A percentile compares a stretch with the other conserved stretches of the same genome.
phyloP scores from a whole-genome alignment of 2,797 vertebrate species.

The Syngnathus acus region DNA sequence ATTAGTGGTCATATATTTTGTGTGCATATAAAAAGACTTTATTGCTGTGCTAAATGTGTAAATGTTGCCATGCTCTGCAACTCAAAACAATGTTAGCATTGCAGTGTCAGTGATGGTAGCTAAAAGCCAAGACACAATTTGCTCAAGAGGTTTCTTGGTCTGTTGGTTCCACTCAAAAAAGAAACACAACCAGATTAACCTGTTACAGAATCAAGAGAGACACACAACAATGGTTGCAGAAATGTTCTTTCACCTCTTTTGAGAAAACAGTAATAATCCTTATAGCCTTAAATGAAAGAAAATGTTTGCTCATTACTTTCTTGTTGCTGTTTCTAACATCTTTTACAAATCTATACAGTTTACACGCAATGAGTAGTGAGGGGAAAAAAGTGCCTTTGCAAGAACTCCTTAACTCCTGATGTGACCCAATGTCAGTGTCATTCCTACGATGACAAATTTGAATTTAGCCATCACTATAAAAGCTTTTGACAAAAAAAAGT shows the following conservation, averaged over 20 bases:
- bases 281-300: slow-evolving; percentile 44
- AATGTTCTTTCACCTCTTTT: slow-evolving; percentile 54
- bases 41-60: slow-evolving; percentile 53
- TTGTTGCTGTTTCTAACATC: slow-evolving; percentile 6
- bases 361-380: slow-evolving; percentile 3
- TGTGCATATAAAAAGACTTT: slow-evolving; percentile 46
- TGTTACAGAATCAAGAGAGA: slow-evolving; percentile 9
- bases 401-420: slow-evolving; percentile 18
- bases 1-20: slow-evolving; percentile 27
- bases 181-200: not conserved
- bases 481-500: slow-evolving; percentile 8
- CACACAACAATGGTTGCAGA: slow-evolving; percentile 33
- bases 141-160: slow-evolving; percentile 11
- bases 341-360: slow-evolving; percentile 11
- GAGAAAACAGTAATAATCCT: slow-evolving; percentile 29
- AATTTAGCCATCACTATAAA: slow-evolving; percentile 8
- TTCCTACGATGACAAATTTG: slow-evolving; percentile 19
- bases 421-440: slow-evolving; percentile 28
- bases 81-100: slow-evolving; percentile 5
- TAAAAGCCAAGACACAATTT: slow-evolving; percentile 38
- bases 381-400: slow-evolving; percentile 47
- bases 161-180: slow-evolving; percentile 17
- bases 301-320: slow-evolving; percentile 22
- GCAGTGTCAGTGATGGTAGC: not conserved
- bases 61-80: slow-evolving; percentile 36